Evolutionary conservation across 2,113 vertebrate genomes (phyloP).

Genomic region (Hystrix brachyura): DNA sequence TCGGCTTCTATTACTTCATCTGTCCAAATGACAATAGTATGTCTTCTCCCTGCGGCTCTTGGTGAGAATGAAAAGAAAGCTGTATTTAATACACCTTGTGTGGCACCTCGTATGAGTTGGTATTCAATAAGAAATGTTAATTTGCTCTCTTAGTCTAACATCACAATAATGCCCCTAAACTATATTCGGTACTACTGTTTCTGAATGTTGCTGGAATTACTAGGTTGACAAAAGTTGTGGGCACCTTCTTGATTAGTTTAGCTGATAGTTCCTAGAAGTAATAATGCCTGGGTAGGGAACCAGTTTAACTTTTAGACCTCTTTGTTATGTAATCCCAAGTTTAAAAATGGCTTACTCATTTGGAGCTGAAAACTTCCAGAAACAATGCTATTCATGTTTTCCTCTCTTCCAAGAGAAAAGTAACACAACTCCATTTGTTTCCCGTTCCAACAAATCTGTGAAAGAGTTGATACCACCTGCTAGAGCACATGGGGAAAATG

Average conservation of each 20-base stretch:
- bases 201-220: background rate
- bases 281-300: background rate
- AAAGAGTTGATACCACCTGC: background rate
- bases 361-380: conserved; percentile 11
- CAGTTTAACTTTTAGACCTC: background rate
- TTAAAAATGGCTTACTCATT: background rate
- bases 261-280: background rate
- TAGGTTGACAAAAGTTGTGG: background rate
- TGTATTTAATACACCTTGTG: accelerated
- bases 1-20: background rate
- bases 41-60: background rate
- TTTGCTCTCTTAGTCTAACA: background rate
- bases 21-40: background rate
- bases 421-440: background rate
- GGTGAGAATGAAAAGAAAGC: background rate
- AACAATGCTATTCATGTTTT: background rate
- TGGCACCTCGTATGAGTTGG: background rate
- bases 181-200: background rate
- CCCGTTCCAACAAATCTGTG: background rate
- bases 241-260: background rate
- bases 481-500: background rate
- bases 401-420: background rate
- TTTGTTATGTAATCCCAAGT: background rate
- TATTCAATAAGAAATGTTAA: background rate
- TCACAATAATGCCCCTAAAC: background rate